These are phyloP conservation scores for Drosophila aldrichi DNA, from an alignment of 2,888 invertebrate species.

Conservation along the genomic window DNA sequence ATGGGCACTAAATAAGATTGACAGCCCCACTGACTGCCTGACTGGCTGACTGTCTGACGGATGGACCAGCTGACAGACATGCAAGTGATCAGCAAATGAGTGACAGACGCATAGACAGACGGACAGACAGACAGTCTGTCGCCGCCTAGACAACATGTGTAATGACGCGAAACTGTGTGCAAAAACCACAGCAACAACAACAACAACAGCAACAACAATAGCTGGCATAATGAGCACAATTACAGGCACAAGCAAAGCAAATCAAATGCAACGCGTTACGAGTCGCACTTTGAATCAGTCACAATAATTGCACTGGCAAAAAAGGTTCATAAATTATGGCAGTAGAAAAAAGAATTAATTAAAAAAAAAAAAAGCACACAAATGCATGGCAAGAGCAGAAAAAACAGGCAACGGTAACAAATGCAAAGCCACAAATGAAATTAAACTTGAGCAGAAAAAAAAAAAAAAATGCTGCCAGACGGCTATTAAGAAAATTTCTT, in stretches of 20 bases:
- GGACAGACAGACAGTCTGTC: conserved; percentile 53
- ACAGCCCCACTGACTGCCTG: conserved; percentile 44
- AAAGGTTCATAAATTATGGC: conserved; percentile 75
- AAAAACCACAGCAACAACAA: conserved; percentile 41
- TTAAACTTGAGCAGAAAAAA: conserved; percentile 27
- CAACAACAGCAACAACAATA: conserved; percentile 47
- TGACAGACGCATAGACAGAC: conserved; percentile 29
- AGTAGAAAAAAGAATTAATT: conserved; percentile 73
- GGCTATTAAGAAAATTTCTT: conserved; percentile 77
- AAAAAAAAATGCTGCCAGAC: conserved; percentile 51
- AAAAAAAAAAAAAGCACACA: conserved; percentile 30
- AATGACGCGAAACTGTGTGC: conserved; percentile 66
- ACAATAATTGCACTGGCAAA: conserved; percentile 65
- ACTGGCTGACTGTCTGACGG: conserved; percentile 31
- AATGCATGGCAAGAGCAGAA: conserved; percentile 51
- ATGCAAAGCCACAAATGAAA: conserved; percentile 33
- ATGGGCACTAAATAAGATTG: conserved; percentile 48
- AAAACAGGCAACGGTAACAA: conserved; percentile 72
- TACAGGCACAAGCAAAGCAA: conserved; percentile 72
- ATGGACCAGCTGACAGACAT: conserved; percentile 30
- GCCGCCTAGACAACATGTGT: conserved; percentile 69
- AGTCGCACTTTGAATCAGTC: conserved; percentile 70
- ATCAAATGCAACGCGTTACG: conserved; percentile 80
- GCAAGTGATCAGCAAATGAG: conserved; percentile 39
- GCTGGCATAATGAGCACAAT: conserved; percentile 76